A percentile compares a stretch with the other conserved stretches of the same genome.
phyloP scores from a whole-genome alignment of 1,140 invertebrate genomes.

The Drosophila pandora region DNA sequence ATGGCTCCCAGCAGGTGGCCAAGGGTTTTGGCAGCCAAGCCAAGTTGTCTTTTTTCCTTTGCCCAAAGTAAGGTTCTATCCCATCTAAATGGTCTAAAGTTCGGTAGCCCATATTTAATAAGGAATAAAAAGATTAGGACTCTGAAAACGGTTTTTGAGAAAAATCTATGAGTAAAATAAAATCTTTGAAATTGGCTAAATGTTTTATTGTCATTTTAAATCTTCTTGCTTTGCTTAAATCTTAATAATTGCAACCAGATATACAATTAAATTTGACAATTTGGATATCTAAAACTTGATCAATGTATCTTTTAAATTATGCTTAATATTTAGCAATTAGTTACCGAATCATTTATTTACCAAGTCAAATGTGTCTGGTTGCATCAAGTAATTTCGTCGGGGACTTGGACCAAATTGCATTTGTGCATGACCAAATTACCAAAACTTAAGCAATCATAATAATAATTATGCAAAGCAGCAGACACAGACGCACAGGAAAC shows the following conservation, averaged over 20 bases:
- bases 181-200: constrained; percentile 12
- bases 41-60: constrained; percentile 18
- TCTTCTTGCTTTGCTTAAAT: too few relatives aligned
- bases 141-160: not conserved
- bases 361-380: constrained; percentile 17
- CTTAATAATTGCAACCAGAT: too few relatives aligned
- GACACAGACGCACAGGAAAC: constrained; percentile 33
- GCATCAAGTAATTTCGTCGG: constrained; percentile 13
- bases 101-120: constrained; percentile 17
- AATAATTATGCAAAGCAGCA: constrained; percentile 70
- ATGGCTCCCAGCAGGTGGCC: constrained; percentile 48
- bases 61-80: not conserved
- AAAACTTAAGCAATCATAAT: constrained; percentile 66
- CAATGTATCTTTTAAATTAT: constrained; percentile 4
- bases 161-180: constrained; percentile 7
- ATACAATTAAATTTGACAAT: not conserved
- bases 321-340: constrained; percentile 36
- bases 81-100: not conserved
- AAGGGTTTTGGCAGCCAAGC: constrained; percentile 25
- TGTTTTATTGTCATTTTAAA: constrained; percentile 2
- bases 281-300: constrained; percentile 10
- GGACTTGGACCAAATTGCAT: constrained; percentile 41
- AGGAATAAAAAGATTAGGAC: constrained; percentile 21
- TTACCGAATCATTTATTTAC: constrained; percentile 52
- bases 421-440: constrained; percentile 56